Percentiles rank a stretch among this genome's conserved stretches.
These are phyloP conservation scores for Hesperia comma DNA, from an alignment of 2,888 invertebrate species.

Conservation along the genomic window DNA sequence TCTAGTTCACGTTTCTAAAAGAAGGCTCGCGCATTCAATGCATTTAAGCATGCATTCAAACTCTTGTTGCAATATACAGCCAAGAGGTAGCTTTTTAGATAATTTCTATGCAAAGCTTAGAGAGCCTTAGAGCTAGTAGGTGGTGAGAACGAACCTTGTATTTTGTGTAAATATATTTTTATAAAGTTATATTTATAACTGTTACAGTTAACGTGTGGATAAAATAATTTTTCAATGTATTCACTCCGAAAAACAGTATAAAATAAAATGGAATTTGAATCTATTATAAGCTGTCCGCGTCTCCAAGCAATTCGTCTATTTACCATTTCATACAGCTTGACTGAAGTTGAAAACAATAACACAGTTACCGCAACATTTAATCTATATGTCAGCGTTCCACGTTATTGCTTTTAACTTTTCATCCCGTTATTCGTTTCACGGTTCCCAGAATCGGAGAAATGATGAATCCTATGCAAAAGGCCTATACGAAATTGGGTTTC, in stretches of 20 bases:
- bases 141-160: too few relatives aligned
- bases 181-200: too few relatives aligned
- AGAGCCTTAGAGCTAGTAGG: neutral
- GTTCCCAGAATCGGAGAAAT: conserved; percentile 21
- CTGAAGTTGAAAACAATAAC: neutral
- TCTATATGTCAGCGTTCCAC: conserved; percentile 38
- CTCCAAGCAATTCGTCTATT: too few relatives aligned
- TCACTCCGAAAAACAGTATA: too few relatives aligned
- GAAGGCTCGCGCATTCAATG: too few relatives aligned
- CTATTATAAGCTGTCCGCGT: too few relatives aligned
- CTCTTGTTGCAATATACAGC: neutral
- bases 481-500: conserved; percentile 36
- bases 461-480: conserved; percentile 30
- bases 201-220: too few relatives aligned
- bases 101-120: neutral
- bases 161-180: too few relatives aligned
- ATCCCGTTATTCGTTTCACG: conserved; percentile 30
- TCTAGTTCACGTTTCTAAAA: too few relatives aligned
- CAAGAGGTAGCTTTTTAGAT: conserved; percentile 3
- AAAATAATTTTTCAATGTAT: too few relatives aligned
- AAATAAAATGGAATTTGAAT: too few relatives aligned
- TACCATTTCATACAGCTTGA: neutral
- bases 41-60: conserved; percentile 2
- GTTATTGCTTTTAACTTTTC: conserved; percentile 42
- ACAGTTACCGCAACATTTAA: conserved; percentile 40